phyloP scores from a whole-genome alignment of 2,888 invertebrate species.

The Aspidiotus rigidus region DNA sequence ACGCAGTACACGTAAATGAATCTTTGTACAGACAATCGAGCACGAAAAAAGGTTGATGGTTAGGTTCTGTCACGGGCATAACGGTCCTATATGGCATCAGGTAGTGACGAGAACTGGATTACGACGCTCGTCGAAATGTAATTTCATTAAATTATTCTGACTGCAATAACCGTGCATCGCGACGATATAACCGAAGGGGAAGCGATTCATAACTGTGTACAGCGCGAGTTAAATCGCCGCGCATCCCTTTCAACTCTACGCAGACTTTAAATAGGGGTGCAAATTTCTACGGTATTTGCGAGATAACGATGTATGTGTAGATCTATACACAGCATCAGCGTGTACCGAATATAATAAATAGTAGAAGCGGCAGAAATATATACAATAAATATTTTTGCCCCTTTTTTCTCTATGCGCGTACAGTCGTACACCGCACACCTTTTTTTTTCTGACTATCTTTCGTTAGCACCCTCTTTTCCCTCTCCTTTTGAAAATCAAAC shows the following conservation, averaged over 20 bases:
- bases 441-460: constrained; percentile 5
- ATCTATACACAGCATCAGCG: too few relatives aligned
- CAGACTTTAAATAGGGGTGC: not conserved
- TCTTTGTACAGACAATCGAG: too few relatives aligned
- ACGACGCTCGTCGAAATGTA: not conserved
- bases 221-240: not conserved
- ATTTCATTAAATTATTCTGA: constrained; percentile 13
- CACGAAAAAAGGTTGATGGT: too few relatives aligned
- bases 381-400: too few relatives aligned
- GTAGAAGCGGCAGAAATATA: too few relatives aligned
- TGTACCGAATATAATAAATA: too few relatives aligned
- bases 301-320: not conserved
- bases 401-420: too few relatives aligned
- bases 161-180: not conserved
- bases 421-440: too few relatives aligned
- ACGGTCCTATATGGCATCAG: not conserved
- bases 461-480: not conserved
- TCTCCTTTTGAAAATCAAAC: not conserved
- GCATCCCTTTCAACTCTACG: not conserved
- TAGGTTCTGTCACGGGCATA: not conserved
- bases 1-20: too few relatives aligned
- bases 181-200: not conserved
- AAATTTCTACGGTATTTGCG: constrained; percentile 4
- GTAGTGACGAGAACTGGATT: not conserved
- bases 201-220: not conserved